Evolutionary conservation across 2,113 vertebrate genomes (phyloP).

Genomic region (Xerus inauris): DNA sequence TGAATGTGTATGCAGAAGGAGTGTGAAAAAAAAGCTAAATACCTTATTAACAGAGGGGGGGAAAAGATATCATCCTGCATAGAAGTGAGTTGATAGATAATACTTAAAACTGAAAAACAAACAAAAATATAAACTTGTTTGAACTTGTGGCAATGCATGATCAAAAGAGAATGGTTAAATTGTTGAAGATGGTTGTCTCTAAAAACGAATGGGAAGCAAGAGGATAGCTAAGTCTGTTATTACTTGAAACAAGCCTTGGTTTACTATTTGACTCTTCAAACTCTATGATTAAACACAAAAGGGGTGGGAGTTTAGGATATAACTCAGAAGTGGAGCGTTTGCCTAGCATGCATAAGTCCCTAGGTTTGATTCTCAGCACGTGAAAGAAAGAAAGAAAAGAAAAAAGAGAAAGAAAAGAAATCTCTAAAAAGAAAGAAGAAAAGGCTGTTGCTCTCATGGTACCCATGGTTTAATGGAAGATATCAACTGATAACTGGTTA

Average conservation of each 20-base stretch:
- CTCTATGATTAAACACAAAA: conserved; percentile 1
- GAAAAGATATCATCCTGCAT: not conserved
- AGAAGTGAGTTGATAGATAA: not conserved
- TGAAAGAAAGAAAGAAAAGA: not conserved
- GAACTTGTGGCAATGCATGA: not conserved
- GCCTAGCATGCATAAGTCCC: not conserved
- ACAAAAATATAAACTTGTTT: not conserved
- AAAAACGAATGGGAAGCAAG: not conserved
- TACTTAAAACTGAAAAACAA: conserved; percentile 6
- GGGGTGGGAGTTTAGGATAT: not conserved
- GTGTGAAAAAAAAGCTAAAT: not conserved
- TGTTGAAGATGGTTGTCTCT: not conserved
- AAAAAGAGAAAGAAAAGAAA: not conserved
- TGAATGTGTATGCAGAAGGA: not conserved
- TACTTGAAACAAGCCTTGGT: not conserved
- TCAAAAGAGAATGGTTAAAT: conserved; percentile 9
- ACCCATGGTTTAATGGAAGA: not conserved
- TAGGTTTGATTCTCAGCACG: not conserved
- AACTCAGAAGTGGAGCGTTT: not conserved
- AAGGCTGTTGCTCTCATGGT: not conserved
- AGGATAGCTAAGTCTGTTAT: not conserved
- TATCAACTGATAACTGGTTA: not conserved
- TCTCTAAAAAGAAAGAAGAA: not conserved
- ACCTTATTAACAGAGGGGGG: not conserved
- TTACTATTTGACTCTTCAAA: conserved; percentile 25